Evolutionary conservation across 2,888 invertebrate genomes (phyloP).

Genomic region (Noctuana brunneofusca): DNA sequence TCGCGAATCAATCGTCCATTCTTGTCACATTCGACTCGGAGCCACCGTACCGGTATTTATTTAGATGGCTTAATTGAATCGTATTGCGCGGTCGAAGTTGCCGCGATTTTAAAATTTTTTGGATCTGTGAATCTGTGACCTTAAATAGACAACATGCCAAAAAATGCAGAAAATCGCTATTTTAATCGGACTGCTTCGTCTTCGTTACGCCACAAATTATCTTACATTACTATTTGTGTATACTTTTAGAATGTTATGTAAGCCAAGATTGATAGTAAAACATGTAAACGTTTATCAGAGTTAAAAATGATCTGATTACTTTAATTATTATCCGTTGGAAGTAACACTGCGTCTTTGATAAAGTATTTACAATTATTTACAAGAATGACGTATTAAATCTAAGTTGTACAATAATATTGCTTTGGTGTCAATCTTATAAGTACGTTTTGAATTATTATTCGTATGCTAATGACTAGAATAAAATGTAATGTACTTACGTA

Average conservation of each 20-base stretch:
- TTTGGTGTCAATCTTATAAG: conserved; percentile 21
- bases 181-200: conserved; percentile 4
- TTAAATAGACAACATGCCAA: conserved; percentile 5
- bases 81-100: background rate
- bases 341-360: background rate
- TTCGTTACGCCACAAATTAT: background rate
- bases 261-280: background rate
- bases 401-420: conserved; percentile 28
- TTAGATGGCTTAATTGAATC: background rate
- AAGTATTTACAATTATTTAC: background rate
- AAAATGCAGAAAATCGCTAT: conserved; percentile 10
- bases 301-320: background rate
- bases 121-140: background rate
- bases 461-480: conserved; percentile 4
- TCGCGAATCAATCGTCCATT: too few relatives aligned
- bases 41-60: background rate
- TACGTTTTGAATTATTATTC: conserved; percentile 2
- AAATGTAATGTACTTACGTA: background rate
- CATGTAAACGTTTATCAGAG: background rate
- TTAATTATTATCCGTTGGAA: conserved; percentile 1
- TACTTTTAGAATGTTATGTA: background rate
- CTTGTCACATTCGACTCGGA: background rate
- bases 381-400: conserved; percentile 10
- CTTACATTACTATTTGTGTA: background rate
- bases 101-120: background rate